Evolutionary conservation across 2,888 invertebrate species (phyloP).

Genomic region (Apocheima hispidaria): DNA sequence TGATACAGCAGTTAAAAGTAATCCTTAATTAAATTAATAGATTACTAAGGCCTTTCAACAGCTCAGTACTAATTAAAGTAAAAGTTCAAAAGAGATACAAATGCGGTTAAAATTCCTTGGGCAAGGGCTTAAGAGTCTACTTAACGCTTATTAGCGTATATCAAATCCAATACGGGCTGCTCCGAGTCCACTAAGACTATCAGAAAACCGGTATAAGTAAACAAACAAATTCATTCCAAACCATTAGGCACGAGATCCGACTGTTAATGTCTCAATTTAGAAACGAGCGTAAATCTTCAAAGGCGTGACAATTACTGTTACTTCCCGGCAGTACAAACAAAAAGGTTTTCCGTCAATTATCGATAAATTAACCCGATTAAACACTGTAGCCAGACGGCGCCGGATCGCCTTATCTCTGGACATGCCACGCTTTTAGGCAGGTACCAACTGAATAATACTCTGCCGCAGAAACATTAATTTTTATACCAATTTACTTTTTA

Average conservation of each 20-base stretch:
- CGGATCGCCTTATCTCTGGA: slow-evolving; percentile 79
- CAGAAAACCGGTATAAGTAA: slow-evolving; percentile 76
- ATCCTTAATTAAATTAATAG: slow-evolving; percentile 12
- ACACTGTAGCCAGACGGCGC: slow-evolving; percentile 82
- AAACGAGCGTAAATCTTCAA: slow-evolving; percentile 86
- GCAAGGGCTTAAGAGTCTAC: slow-evolving; percentile 43
- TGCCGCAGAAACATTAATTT: slow-evolving; percentile 71
- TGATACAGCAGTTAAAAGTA: neutral
- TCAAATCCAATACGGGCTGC: slow-evolving; percentile 62
- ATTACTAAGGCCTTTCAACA: slow-evolving; percentile 28
- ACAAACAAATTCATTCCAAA: slow-evolving; percentile 85
- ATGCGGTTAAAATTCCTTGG: slow-evolving; percentile 29
- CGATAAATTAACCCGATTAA: slow-evolving; percentile 87
- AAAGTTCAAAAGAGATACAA: slow-evolving; percentile 31
- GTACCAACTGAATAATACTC: slow-evolving; percentile 72
- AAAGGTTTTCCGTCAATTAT: slow-evolving; percentile 86
- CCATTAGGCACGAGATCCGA: slow-evolving; percentile 85
- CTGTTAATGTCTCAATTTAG: slow-evolving; percentile 86
- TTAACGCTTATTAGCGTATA: slow-evolving; percentile 62
- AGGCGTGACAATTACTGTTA: slow-evolving; percentile 87
- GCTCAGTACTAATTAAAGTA: slow-evolving; percentile 30
- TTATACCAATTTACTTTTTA: slow-evolving; percentile 82
- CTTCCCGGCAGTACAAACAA: slow-evolving; percentile 85
- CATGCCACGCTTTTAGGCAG: slow-evolving; percentile 85
- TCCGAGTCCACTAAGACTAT: slow-evolving; percentile 68